phyloP scores from a whole-genome alignment of 2,113 vertebrate genomes.

The Zosterops borbonicus region DNA sequence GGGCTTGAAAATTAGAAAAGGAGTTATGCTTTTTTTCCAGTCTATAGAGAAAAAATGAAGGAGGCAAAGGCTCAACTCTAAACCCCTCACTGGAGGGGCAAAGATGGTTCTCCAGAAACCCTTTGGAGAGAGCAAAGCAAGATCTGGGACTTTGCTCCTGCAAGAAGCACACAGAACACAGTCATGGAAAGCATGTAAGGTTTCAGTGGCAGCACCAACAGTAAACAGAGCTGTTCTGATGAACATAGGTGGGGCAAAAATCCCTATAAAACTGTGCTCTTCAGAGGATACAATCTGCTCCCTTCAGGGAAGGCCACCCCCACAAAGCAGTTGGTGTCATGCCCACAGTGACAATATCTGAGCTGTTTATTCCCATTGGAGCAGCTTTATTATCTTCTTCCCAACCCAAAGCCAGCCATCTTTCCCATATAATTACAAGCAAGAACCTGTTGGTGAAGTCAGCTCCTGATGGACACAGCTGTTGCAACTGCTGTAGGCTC shows the following conservation, averaged over 20 bases:
- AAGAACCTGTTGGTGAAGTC: neutral
- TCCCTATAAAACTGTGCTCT: neutral
- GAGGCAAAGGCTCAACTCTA: neutral
- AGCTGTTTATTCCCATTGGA: neutral
- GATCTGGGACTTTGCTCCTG: neutral
- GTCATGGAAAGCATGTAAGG: accelerated
- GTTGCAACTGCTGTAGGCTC: neutral
- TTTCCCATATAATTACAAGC: neutral
- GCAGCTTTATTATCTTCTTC: neutral
- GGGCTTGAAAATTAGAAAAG: neutral
- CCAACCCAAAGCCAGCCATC: neutral
- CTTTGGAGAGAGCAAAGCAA: neutral
- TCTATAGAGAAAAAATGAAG: neutral
- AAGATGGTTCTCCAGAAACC: neutral
- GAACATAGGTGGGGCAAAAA: neutral
- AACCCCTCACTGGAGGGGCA: neutral
- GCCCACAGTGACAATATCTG: neutral
- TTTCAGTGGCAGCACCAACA: neutral
- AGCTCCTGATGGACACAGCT: neutral
- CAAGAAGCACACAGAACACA: neutral
- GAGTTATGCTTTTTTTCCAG: neutral
- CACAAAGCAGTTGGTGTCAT: neutral
- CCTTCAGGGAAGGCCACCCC: neutral
- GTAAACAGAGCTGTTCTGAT: neutral
- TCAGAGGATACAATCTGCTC: neutral